Evolutionary conservation across 2,113 vertebrate species (phyloP).

Genomic region (Meleagris gallopavo): DNA sequence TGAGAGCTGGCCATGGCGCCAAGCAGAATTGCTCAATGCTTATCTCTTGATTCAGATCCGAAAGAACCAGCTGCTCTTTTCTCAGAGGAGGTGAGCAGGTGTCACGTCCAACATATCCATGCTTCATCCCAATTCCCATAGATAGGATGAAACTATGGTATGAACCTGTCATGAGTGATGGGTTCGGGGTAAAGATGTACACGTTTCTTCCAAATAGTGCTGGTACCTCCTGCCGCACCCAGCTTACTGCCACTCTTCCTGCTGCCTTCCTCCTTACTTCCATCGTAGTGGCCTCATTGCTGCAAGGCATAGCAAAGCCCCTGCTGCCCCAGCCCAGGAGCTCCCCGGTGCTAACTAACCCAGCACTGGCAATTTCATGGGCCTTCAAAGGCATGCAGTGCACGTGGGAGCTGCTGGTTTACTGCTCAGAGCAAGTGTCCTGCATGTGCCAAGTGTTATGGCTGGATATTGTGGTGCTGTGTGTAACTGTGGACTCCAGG

Average conservation of each 20-base stretch:
- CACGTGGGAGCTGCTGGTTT: not conserved
- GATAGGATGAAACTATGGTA: not conserved
- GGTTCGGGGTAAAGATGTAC: not conserved
- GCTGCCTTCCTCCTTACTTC: not conserved
- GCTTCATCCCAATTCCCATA: not conserved
- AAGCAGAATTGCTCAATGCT: not conserved
- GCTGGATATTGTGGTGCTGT: not conserved
- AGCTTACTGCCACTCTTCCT: not conserved
- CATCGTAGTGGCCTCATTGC: not conserved
- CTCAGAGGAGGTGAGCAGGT: not conserved
- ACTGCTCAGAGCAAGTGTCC: not conserved
- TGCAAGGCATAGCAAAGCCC: not conserved
- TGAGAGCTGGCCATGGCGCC: not conserved
- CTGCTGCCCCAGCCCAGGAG: not conserved
- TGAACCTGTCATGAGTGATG: fast-evolving
- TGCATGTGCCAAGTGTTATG: not conserved
- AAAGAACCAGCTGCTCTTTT: not conserved
- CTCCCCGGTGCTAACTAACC: not conserved
- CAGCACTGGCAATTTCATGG: not conserved
- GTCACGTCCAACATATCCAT: fast-evolving
- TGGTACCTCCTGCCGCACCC: not conserved
- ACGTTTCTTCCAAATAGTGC: not conserved
- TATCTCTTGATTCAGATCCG: fast-evolving
- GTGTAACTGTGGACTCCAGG: fast-evolving
- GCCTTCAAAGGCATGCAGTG: not conserved